phyloP scores from a whole-genome alignment of 2,888 invertebrate genomes.

The Yponomeuta malinellus region DNA sequence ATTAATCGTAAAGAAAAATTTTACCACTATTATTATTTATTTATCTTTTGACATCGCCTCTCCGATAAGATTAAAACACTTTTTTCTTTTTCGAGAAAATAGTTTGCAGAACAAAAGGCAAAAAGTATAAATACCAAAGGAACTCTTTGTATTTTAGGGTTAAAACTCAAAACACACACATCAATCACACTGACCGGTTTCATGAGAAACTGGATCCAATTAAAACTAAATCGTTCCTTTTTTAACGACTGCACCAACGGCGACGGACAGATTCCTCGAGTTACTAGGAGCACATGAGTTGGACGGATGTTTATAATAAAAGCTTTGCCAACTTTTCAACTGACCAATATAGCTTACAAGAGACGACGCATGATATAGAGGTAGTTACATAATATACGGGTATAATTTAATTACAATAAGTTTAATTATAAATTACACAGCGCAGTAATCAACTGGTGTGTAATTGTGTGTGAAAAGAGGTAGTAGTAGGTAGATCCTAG shows the following conservation, averaged over 20 bases:
- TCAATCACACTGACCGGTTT: not conserved
- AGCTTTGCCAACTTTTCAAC: not conserved
- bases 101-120: not conserved
- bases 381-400: too few relatives aligned
- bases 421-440: not conserved
- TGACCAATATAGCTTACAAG: not conserved
- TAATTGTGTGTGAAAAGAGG: too few relatives aligned
- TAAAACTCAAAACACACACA: not conserved
- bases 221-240: constrained; percentile 3
- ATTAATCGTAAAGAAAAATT: too few relatives aligned
- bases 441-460: too few relatives aligned
- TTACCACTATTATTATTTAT: too few relatives aligned
- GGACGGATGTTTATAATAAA: not conserved
- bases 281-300: constrained; percentile 11
- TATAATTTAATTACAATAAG: not conserved
- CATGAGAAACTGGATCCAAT: not conserved
- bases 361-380: not conserved
- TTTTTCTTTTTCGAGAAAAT: not conserved
- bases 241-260: not conserved
- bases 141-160: not conserved
- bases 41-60: too few relatives aligned
- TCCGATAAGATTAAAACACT: too few relatives aligned
- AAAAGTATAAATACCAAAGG: not conserved
- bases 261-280: constrained; percentile 6
- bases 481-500: too few relatives aligned